Evolutionary conservation across 2,113 vertebrate species (phyloP).

Genomic region (Cnemophilus loriae): DNA sequence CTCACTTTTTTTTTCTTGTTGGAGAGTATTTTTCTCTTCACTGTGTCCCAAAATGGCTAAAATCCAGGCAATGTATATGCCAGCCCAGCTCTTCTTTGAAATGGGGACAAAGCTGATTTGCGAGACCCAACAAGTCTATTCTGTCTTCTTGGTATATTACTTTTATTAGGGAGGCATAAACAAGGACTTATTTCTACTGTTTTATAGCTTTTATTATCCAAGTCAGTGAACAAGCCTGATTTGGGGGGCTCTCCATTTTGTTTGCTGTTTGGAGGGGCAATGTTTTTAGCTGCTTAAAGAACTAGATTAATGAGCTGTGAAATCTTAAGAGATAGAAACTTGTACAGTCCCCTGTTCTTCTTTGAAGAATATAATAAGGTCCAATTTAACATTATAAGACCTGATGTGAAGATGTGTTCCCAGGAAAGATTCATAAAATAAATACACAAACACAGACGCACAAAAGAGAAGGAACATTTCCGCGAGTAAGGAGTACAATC

Average conservation of each 20-base stretch:
- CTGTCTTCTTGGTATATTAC: not conserved
- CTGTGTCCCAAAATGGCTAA: slow-evolving; percentile 51
- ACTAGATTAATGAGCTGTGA: not conserved
- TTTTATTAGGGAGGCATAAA: not conserved
- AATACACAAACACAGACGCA: not conserved
- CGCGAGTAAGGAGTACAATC: not conserved
- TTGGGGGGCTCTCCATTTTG: not conserved
- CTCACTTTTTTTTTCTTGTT: slow-evolving; percentile 64
- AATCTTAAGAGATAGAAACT: not conserved
- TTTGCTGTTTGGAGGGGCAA: not conserved
- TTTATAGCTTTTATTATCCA: not conserved
- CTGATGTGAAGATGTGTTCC: not conserved
- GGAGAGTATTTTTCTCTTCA: slow-evolving; percentile 33
- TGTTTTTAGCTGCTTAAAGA: not conserved
- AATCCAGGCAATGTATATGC: not conserved
- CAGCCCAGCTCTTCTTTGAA: not conserved
- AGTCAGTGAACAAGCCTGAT: not conserved
- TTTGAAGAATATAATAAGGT: not conserved
- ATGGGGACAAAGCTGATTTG: not conserved
- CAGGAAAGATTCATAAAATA: not conserved
- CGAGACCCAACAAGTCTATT: not conserved
- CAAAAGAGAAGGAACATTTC: not conserved
- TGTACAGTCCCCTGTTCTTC: not conserved
- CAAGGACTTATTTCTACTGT: not conserved
- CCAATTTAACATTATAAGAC: not conserved